Evolutionary conservation across 1,140 invertebrate species (phyloP), one percentile per base, ranked within the genome.

Genomic region (Heliconius congener): DNA sequence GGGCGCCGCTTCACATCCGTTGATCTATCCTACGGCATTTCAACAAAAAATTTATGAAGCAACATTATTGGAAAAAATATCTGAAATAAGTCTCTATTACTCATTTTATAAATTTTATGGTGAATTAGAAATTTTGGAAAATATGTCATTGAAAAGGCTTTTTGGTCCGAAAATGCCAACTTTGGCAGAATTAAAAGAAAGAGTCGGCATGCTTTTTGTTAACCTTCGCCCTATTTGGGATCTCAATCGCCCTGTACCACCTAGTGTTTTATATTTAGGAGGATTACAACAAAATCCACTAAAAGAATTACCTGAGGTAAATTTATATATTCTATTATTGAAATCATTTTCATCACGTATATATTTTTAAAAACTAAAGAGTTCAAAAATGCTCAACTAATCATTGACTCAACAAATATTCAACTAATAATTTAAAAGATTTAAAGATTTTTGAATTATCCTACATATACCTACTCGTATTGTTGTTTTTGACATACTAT

Each of bases 141-240:
- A 95, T 57, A 57, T 79, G 73, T 78, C 90, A 8, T 76, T 93
- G 1, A 91, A 85, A 84, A 86, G 88, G 78, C 73, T 91, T 84
- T 94, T 95, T 81, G 95, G 92, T 8, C 50, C 84, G 0, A 84
- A 90, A 76, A 78, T 89, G 30, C 92, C 94, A 3, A 73, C 84
- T 34, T 66, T 95, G 13, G 80, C 83, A 2, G 92, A 95, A 78
- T 84, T 96, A 19, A 87, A 90, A 57, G 87, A 88, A 57, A 95
- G 95, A 85, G 86, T 95, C 0, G 94, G 94, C 73, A 85, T 96
- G 86, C 52, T 96, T n/a, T 94, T 96, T 77, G 75, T 95, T 2
- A 95, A 95, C 84, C 85, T 85, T 13, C 91, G 95, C 90, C 93
- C 92, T 4, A 83, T 93, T 30, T 90, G 95, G 82, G 85, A 91